Base-by-base conservation (phyloP, 2,888 invertebrate genomes). In the Priocnemis perturbator region DNA sequence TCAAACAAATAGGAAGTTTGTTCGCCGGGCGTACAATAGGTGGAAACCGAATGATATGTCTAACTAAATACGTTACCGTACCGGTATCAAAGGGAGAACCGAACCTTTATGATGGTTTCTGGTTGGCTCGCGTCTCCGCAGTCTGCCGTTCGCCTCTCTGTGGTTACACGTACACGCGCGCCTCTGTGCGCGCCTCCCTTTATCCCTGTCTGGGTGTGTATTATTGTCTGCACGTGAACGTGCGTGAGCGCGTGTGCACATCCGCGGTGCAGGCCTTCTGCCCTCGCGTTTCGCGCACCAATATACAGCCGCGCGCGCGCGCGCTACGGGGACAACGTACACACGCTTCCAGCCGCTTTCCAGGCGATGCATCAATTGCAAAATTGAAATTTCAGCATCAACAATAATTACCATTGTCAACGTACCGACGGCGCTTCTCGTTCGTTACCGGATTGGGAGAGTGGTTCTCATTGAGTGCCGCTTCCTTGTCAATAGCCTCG, bases 1-100 rank as follows among this genome's bases (percentile, higher is more conserved):
- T 87, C 85, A 85, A 88, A 87, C 88, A 87, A 88, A 88, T 87
- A 83, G 85, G 82, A 87, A 89, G 87, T 88, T 88, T 86, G 87
- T 83, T 86, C 83, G 76, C 78, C 76, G 82, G 69, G 76, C 76
- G 77, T 76, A 87, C 86, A 87, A 88, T 89, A 85, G 86, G 79
- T 86, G 76, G 84, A 87, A 87, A 88, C 86, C 87, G 86, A 88
- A 88, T 87, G 87, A 87, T 88, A 87, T 85, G 85, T 88, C 86
- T 85, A 87, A 88, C 87, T 87, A 85, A 88, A 88, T 87, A 83
- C 84, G 86, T 86, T 85, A 81, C 82, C 81, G 81, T 83, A 78
- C 79, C 76, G 78, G 78, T 87, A 86, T 88, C 87, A 88, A 88
- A 87, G 87, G 84, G 81, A 86, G 81, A 84, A 83, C 82, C 84